Conservation (phyloP, 2,113 vertebrate species). For the Empidonax alnorum region DNA sequence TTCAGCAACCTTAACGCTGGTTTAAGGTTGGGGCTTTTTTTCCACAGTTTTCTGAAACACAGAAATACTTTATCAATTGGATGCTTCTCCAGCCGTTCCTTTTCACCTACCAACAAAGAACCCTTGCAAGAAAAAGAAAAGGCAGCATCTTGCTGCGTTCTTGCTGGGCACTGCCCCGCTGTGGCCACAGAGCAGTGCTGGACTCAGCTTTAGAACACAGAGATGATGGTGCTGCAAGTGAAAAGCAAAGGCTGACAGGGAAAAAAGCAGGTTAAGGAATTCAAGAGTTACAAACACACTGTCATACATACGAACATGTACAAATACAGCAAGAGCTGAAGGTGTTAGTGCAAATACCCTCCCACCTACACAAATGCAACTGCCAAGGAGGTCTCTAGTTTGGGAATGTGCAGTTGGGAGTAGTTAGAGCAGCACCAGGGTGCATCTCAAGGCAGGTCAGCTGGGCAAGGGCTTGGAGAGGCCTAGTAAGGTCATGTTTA, state of each 20-base stretch:
- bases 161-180: not conserved
- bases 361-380: not conserved
- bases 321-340: not conserved
- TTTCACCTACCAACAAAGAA: not conserved
- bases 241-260: not conserved
- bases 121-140: not conserved
- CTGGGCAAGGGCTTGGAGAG: not conserved
- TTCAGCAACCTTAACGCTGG: not conserved
- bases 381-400: not conserved
- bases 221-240: not conserved
- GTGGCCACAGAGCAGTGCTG: not conserved
- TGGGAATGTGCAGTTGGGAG: not conserved
- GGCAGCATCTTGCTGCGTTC: not conserved
- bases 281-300: accelerated
- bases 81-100: not conserved
- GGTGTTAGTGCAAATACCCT: not conserved
- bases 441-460: not conserved
- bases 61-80: not conserved
- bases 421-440: not conserved
- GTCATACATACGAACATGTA: accelerated
- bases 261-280: not conserved
- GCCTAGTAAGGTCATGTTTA: not conserved
- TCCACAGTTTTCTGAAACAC: not conserved
- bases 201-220: not conserved
- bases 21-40: not conserved